Base-by-base conservation (phyloP, 1,140 invertebrate species). In the Apis florea region DNA sequence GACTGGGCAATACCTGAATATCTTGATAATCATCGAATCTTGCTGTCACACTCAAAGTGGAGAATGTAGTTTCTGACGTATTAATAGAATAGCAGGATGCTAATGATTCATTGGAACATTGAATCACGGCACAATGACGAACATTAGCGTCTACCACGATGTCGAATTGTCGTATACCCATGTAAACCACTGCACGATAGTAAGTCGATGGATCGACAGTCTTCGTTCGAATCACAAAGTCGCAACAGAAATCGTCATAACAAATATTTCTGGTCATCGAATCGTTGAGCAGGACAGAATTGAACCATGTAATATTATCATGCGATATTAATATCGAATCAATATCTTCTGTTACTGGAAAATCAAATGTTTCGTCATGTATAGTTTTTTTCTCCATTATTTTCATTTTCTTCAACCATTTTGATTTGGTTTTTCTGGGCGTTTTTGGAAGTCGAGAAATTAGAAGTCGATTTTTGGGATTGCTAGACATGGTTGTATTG, bases 231-330 rank as follows among this genome's bases (percentile, higher is more conserved):
- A 89, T 59, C 6, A 85, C 51, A 47, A 93, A 92, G 9, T 90
- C 17, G 66, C 93, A 94, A 56, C 93, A 94, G 1, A 93, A 80
- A 3, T 49, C 61, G 31, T 78, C 49, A 40, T 93, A 79, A 56
- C 93, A 93, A n/a, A 92, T 0, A 0, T 47, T 86, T 13, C 85
- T 51, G 24, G 61, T 83, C 19, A 54, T 47, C 5, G 64, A 71
- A 12, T 40, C 31, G 13, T 64, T 19, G 0, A 87, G 12, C 2
- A 10, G 12, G 47, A 76, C 13, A 3, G 75, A 66, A 17, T 61
- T 0, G 53, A 67, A 88, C 0, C 5, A 1, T 1, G n/a, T 2
- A 51, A 87, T 4, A 31, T 74, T 59, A 1, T 88, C 83, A 6
- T 12, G 56, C 15, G 76, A 31, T 5, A 86, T 5, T 0, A 0